These are phyloP conservation scores for Dromococcyx pavoninus DNA, from an alignment of 2,797 vertebrate species.

Conservation along the genomic window DNA sequence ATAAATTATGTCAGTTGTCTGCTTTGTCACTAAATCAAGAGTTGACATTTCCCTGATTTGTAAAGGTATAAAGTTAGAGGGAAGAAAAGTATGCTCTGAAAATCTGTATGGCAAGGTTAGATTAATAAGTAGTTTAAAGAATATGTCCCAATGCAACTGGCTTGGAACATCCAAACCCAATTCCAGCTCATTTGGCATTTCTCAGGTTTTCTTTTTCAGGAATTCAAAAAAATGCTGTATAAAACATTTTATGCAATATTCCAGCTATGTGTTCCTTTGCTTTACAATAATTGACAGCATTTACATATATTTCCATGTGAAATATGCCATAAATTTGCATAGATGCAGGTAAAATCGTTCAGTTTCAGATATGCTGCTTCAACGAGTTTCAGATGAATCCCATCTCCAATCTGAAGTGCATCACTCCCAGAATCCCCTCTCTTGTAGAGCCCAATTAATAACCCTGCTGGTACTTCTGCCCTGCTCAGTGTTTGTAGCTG, in stretches of 20 bases:
- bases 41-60: conserved; percentile 75
- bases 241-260: conserved; percentile 59
- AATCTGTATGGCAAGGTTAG: conserved; percentile 70
- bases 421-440: neutral
- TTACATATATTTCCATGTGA: conserved; percentile 75
- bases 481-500: no score
- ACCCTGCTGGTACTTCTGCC: fast-evolving
- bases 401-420: neutral
- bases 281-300: conserved; percentile 77
- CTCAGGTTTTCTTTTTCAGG: conserved; percentile 25
- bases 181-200: conserved; percentile 59
- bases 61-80: conserved; percentile 62
- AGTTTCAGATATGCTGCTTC: conserved; percentile 1
- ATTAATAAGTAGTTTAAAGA: conserved; percentile 71
- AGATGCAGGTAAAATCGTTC: conserved; percentile 47
- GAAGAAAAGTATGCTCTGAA: conserved; percentile 34
- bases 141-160: conserved; percentile 53
- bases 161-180: conserved; percentile 49
- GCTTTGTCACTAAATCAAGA: conserved; percentile 75
- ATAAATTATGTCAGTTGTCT: conserved; percentile 76
- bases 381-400: neutral
- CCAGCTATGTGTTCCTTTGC: conserved; percentile 47
- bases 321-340: conserved; percentile 76
- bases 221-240: conserved; percentile 17
- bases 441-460: neutral